These are phyloP conservation scores for Petrocephalus sullivani DNA, from an alignment of 2,797 vertebrate species.

Conservation along the genomic window DNA sequence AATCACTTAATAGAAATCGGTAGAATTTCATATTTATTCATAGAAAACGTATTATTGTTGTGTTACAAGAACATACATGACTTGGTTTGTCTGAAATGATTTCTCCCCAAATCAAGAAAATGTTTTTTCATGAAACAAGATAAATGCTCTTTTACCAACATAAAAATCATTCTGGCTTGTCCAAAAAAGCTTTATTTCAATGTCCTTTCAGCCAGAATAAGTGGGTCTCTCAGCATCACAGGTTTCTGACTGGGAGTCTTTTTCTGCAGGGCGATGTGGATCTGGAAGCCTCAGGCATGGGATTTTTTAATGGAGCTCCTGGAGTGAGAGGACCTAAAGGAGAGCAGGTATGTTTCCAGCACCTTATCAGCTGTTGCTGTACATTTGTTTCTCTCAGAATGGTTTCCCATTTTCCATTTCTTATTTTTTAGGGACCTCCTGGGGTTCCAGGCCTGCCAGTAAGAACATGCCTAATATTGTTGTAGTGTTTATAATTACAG, in stretches of 20 bases:
- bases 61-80: too few relatives aligned
- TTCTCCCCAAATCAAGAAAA: too few relatives aligned
- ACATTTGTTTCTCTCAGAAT: not conserved
- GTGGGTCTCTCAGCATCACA: not conserved
- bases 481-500: not conserved
- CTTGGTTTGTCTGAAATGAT: too few relatives aligned
- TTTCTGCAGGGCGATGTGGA: conserved; percentile 83
- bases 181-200: too few relatives aligned
- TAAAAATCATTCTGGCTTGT: too few relatives aligned
- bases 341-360: conserved; percentile 61
- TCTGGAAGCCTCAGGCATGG: conserved; percentile 80
- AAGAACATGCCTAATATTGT: conserved; percentile 31
- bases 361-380: not conserved
- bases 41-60: too few relatives aligned
- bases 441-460: conserved; percentile 69
- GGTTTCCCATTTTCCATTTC: not conserved
- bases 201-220: not conserved
- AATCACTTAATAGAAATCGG: too few relatives aligned
- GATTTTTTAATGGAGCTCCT: conserved; percentile 47
- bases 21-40: too few relatives aligned
- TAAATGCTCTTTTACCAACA: too few relatives aligned
- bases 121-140: too few relatives aligned
- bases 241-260: not conserved
- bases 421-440: conserved; percentile 63
- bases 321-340: conserved; percentile 66